A percentile compares a stretch with the other conserved stretches of the same genome.
phyloP scores from a whole-genome alignment of 2,888 invertebrate genomes.

The Agrotis ipsilon region DNA sequence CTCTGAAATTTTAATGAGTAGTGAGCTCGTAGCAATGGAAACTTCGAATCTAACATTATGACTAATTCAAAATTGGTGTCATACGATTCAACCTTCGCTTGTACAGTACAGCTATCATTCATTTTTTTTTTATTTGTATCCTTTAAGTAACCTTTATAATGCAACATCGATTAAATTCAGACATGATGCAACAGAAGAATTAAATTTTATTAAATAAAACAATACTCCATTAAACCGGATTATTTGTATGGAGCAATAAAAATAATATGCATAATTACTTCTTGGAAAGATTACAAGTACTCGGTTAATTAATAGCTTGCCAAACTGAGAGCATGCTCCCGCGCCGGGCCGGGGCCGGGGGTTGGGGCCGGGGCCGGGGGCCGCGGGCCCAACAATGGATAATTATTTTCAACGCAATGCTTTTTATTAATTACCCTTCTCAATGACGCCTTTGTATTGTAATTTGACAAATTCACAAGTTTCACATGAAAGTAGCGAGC shows the following conservation, averaged over 20 bases:
- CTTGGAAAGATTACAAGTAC: slow-evolving; percentile 61
- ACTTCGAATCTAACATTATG: slow-evolving; percentile 43
- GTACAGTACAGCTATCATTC: background rate
- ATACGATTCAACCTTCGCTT: slow-evolving; percentile 17
- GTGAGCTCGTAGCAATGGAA: slow-evolving; percentile 38
- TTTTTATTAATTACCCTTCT: slow-evolving; percentile 85
- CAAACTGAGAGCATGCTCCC: slow-evolving; percentile 58
- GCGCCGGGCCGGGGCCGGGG: slow-evolving; percentile 28
- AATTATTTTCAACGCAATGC: slow-evolving; percentile 83
- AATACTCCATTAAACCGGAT: slow-evolving; percentile 59
- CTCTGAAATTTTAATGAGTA: slow-evolving; percentile 58
- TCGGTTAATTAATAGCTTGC: slow-evolving; percentile 66
- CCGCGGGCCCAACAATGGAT: slow-evolving; percentile 79
- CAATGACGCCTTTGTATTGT: slow-evolving; percentile 85
- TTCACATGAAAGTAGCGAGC: slow-evolving; percentile 75
- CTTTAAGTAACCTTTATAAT: background rate
- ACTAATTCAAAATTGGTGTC: slow-evolving; percentile 43
- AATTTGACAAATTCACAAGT: slow-evolving; percentile 84
- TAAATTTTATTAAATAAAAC: slow-evolving; percentile 38
- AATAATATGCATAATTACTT: slow-evolving; percentile 63
- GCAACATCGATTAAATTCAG: slow-evolving; percentile 13
- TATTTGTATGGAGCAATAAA: slow-evolving; percentile 63
- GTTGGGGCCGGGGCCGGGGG: slow-evolving; percentile 22
- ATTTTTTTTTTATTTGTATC: background rate
- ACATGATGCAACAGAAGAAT: slow-evolving; percentile 34